Conservation (phyloP, 2,113 vertebrate genomes). For the Albula glossodonta region DNA sequence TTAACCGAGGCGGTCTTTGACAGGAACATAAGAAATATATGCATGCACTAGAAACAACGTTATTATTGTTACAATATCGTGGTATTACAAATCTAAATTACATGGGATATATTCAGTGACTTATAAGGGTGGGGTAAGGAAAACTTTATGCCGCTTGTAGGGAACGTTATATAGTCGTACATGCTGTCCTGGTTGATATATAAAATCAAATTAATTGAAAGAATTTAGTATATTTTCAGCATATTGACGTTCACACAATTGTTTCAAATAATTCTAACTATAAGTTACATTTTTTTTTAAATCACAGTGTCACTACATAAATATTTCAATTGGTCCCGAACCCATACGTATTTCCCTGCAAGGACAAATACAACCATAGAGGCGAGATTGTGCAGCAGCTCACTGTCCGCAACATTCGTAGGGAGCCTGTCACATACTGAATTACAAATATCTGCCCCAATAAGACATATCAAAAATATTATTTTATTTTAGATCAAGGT, state of each 20-base stretch:
- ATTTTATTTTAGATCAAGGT: constrained; percentile 25
- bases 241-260: neutral
- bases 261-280: neutral
- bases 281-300: neutral
- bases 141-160: constrained; percentile 48
- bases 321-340: neutral
- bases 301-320: neutral
- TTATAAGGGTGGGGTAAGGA: constrained; percentile 30
- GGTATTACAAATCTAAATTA: neutral
- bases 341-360: constrained; percentile 44
- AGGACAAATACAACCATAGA: constrained; percentile 64
- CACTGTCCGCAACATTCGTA: constrained; percentile 56
- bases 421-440: constrained; percentile 60
- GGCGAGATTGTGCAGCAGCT: constrained; percentile 41
- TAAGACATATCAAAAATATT: constrained; percentile 28
- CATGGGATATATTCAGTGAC: neutral
- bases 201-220: constrained; percentile 36
- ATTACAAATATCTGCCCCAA: constrained; percentile 55
- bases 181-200: constrained; percentile 59
- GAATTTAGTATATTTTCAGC: neutral
- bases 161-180: constrained; percentile 65
- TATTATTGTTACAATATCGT: neutral
- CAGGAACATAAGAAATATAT: neutral
- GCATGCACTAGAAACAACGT: neutral
- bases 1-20: neutral